Percentiles rank a stretch among this genome's conserved stretches.
Conservation (phyloP, 30 jellyfish, hydroid and myxozoan species). For the Aurelia aurita region DNA sequence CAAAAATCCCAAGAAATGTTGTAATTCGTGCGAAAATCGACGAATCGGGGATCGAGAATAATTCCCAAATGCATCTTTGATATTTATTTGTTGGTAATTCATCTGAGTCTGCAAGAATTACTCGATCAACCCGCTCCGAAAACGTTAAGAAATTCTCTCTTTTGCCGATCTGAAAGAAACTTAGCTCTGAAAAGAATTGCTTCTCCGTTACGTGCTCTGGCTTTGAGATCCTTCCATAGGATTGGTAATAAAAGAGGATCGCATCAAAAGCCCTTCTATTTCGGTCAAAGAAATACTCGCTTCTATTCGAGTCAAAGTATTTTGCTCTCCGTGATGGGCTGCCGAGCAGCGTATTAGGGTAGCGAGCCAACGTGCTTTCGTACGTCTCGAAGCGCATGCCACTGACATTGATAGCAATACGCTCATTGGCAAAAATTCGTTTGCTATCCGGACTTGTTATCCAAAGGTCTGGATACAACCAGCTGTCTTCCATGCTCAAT, state of each 20-base stretch:
- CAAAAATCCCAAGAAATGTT: conserved; percentile 26
- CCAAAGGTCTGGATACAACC: too few species aligned
- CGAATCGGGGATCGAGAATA: conserved; percentile 53
- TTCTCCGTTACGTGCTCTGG: conserved; percentile 75
- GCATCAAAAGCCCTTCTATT: conserved; percentile 84
- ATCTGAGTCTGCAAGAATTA: conserved; percentile 50
- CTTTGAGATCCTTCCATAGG: conserved; percentile 71
- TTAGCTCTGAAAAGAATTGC: conserved; percentile 63
- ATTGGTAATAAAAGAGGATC: conserved; percentile 79
- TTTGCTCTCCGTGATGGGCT: conserved; percentile 49
- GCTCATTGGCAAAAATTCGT: conserved; percentile 10
- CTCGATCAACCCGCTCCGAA: conserved; percentile 74
- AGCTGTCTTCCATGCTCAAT: too few species aligned
- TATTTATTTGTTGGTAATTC: conserved; percentile 49
- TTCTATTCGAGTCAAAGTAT: conserved; percentile 57
- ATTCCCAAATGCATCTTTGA: conserved; percentile 48
- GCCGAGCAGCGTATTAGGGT: conserved; percentile 87
- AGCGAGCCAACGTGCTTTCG: conserved; percentile 85
- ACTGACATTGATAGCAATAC: conserved; percentile 76
- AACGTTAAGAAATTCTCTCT: conserved; percentile 41
- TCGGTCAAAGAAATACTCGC: conserved; percentile 75
- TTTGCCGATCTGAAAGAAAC: conserved; percentile 73
- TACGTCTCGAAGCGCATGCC: conserved; percentile 83
- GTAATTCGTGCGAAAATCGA: conserved; percentile 51
- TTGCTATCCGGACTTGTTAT: too few species aligned